A percentile compares a stretch with the other conserved stretches of the same genome.
Evolutionary conservation across 2,797 vertebrate genomes (phyloP).

Genomic region (Sebastes nivosus): DNA sequence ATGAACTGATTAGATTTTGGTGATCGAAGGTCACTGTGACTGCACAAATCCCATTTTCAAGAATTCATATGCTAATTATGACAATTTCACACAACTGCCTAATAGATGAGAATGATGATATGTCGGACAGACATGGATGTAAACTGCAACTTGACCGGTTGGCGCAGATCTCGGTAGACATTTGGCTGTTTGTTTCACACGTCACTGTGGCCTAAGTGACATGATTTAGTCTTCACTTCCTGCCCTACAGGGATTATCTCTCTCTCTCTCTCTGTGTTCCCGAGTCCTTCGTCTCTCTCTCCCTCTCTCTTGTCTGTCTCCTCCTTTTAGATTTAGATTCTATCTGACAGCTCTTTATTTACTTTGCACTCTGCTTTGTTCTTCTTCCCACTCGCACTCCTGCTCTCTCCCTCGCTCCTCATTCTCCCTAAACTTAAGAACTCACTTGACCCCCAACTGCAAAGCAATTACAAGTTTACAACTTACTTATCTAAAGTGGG

Average conservation of each 20-base stretch:
- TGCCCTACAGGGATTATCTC: background rate
- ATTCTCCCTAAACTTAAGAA: background rate
- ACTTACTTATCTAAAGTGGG: background rate
- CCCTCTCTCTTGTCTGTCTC: background rate
- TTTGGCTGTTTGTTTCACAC: background rate
- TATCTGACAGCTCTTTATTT: slow-evolving; percentile 40
- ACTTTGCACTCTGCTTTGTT: slow-evolving; percentile 23
- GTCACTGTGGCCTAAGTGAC: background rate
- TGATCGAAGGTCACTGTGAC: too few relatives aligned
- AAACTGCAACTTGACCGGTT: too few relatives aligned
- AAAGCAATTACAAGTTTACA: slow-evolving; percentile 4
- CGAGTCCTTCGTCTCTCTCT: background rate
- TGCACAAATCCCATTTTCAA: too few relatives aligned
- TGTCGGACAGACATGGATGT: background rate
- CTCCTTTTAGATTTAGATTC: slow-evolving; percentile 14
- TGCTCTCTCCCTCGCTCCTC: background rate
- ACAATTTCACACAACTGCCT: too few relatives aligned
- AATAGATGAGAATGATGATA: background rate
- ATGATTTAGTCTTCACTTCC: background rate
- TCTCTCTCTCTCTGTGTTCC: background rate
- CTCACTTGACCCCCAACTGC: slow-evolving; percentile 8
- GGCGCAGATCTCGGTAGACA: background rate
- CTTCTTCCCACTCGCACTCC: background rate
- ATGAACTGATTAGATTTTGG: too few relatives aligned
- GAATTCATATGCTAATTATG: too few relatives aligned